phyloP scores from a whole-genome alignment of 2,113 vertebrate species.

The Diglossa brunneiventris region DNA sequence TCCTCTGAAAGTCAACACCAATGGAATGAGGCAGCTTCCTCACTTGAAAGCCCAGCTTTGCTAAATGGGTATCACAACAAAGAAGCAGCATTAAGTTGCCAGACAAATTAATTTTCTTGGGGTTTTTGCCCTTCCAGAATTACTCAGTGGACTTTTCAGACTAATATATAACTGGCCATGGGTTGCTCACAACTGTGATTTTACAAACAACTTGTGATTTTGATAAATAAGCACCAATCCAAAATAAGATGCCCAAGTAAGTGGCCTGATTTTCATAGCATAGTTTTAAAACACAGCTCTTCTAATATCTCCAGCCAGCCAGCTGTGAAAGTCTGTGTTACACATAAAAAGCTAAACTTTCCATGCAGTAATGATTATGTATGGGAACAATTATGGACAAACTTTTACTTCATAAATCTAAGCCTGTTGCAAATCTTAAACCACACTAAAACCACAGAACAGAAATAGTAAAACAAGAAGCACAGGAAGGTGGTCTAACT shows the following conservation, averaged over 20 bases:
- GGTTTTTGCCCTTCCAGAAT: neutral
- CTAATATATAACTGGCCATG: neutral
- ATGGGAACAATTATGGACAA: neutral
- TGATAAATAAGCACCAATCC: neutral
- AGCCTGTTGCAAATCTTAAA: neutral
- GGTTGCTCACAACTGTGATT: neutral
- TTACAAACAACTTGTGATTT: neutral
- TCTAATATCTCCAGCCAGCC: neutral
- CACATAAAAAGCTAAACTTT: neutral
- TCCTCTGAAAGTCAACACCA: neutral
- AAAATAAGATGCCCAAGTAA: neutral
- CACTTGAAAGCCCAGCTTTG: neutral
- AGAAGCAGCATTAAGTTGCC: neutral
- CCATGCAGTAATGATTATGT: neutral
- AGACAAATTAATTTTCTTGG: neutral
- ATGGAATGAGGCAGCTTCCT: neutral
- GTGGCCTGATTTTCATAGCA: neutral
- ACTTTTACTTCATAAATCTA: neutral
- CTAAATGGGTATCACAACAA: neutral
- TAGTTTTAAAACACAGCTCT: neutral
- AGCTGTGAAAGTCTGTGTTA: neutral
- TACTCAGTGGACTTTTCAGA: neutral
- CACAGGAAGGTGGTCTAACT: neutral
- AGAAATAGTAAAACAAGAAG: neutral
- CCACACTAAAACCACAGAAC: neutral